These are phyloP conservation scores for Nowickia ferox DNA, from an alignment of 2,888 invertebrate genomes.

Conservation along the genomic window DNA sequence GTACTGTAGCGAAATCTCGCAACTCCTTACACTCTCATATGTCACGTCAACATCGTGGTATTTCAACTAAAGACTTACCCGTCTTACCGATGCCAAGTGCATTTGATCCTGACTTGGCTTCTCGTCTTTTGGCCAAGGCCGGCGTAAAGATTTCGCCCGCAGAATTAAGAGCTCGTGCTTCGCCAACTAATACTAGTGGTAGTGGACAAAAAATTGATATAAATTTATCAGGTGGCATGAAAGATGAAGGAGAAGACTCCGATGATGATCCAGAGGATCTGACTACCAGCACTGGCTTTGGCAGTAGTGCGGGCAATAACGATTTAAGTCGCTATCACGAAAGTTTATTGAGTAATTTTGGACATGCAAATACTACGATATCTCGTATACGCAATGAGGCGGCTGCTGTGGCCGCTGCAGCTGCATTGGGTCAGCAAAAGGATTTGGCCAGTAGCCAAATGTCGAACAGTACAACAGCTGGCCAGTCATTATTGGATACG, in stretches of 20 bases:
- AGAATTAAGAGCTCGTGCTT: conserved; percentile 92
- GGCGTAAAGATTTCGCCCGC: conserved; percentile 94
- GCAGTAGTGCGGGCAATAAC: conserved; percentile 73
- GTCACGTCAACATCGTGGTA: conserved; percentile 96
- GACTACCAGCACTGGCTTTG: conserved; percentile 83
- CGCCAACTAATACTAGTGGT: conserved; percentile 88
- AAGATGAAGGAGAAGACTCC: conserved; percentile 88
- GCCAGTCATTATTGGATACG: conserved; percentile 92
- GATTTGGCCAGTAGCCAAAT: conserved; percentile 85
- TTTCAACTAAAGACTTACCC: conserved; percentile 95
- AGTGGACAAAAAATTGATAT: conserved; percentile 65
- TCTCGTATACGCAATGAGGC: conserved; percentile 87
- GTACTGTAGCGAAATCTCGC: conserved; percentile 95
- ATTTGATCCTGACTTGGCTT: conserved; percentile 94
- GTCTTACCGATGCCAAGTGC: conserved; percentile 96
- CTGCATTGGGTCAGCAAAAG: conserved; percentile 79
- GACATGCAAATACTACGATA: conserved; percentile 86
- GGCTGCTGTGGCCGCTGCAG: conserved; percentile 79
- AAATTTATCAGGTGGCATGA: conserved; percentile 87
- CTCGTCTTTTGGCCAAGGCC: conserved; percentile 92
- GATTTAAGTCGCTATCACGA: conserved; percentile 82
- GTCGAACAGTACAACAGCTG: conserved; percentile 86
- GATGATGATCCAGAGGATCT: conserved; percentile 90
- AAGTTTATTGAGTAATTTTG: conserved; percentile 82
- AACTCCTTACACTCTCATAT: conserved; percentile 97